Evolutionary conservation across 2,113 vertebrate species (phyloP), one percentile per base, ranked within the genome.

Genomic region (Delphinus delphis): DNA sequence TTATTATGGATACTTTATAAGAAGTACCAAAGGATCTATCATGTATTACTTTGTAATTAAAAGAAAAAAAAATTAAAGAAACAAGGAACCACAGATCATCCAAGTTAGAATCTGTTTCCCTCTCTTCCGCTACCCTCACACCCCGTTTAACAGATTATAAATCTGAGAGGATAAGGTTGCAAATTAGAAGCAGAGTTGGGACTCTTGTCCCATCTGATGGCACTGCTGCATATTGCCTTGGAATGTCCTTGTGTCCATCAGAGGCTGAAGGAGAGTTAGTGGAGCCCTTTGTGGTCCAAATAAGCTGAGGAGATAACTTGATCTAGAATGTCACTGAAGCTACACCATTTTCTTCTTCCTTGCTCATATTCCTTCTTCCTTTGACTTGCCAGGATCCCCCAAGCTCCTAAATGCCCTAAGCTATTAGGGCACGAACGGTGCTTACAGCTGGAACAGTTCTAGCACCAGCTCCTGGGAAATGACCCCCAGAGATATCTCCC

Each of bases 21-120:
- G 77, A 90, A 91, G 36, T 90, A 67, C 36, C 7, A 74, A 93
- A 82, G 26, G 62, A 86, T 74, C 73, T 74, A 20, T 93, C 33
- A 55, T 67, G n/a, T 86, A 50, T 82, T 55, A 68, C 55, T 95
- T 96, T 83, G 14, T 76, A 87, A 84, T 70, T 68, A 84, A 85
- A 87, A 93, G 77, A 18, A 63, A n/a, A 68, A 79, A 88, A 38
- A 31, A 36, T 36, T 36, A 62, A 11, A 68, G 68, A 55, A 71
- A 91, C 74, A 79, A 67, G 44, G 28, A 71, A 71, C 31, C 47
- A 82, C n/a, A 93, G 36, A 63, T 90, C 25, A 82, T 62, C 31
- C 63, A 90, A 63, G 71, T 90, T 81, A 71, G 96, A 95, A 55
- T 90, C 60, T 18, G 7, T 81, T 31, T 58, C 25, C 38, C 41